A percentile compares a stretch with the other conserved stretches of the same genome.
Evolutionary conservation across 1,140 invertebrate genomes (phyloP).

Genomic region (Druon quercuslanigerum): DNA sequence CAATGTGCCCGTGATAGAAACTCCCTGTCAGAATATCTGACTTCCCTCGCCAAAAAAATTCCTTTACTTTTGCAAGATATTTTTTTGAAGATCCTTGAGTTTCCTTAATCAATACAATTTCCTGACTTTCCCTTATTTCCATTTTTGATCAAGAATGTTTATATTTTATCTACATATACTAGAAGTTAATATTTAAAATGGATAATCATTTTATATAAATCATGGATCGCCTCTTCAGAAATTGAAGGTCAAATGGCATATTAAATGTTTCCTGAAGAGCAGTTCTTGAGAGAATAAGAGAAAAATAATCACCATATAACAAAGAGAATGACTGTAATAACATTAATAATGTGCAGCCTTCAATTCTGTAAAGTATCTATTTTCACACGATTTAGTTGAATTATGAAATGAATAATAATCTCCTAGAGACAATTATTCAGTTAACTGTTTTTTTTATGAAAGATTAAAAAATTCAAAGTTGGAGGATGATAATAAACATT

Average conservation of each 20-base stretch:
- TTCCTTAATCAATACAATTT: no score
- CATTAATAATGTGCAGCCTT: slow-evolving; percentile 24
- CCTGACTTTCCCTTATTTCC: no score
- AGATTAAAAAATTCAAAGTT: background rate
- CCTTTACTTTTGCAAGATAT: no score
- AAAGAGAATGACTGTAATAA: slow-evolving; percentile 4
- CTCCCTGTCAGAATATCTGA: no score
- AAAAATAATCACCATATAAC: slow-evolving; percentile 16
- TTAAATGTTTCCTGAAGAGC: background rate
- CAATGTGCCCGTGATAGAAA: no score
- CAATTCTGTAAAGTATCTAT: background rate
- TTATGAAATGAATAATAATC: background rate
- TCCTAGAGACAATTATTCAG: background rate
- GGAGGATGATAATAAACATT: no score
- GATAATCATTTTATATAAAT: background rate
- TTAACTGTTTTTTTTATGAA: background rate
- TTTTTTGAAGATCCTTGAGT: no score
- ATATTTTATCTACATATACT: no score
- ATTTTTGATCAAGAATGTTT: no score
- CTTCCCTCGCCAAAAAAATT: no score
- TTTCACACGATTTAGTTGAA: slow-evolving; percentile 11
- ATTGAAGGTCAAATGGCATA: slow-evolving; percentile 14
- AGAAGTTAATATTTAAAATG: no score
- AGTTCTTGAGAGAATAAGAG: background rate
- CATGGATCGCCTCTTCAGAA: background rate